Evolutionary conservation across 2,113 vertebrate species (phyloP).

Genomic region (Brachypodius melanocephalos): DNA sequence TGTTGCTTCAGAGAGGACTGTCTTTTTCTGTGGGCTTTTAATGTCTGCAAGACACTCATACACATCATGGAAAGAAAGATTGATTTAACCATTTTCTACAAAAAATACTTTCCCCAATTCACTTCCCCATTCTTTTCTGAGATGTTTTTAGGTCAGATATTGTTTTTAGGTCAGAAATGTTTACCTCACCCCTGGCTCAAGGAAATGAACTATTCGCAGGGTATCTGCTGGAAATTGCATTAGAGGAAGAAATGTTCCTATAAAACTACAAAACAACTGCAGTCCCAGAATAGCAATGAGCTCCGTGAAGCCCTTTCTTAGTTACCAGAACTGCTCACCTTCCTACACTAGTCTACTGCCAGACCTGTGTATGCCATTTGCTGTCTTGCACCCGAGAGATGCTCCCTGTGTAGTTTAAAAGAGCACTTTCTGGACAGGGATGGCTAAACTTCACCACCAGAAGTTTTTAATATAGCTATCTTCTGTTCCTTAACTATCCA

Average conservation of each 20-base stretch:
- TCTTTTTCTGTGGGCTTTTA: background rate
- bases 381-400: background rate
- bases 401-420: background rate
- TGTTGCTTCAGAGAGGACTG: background rate
- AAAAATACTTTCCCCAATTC: background rate
- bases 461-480: background rate
- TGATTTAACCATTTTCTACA: background rate
- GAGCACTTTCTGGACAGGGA: background rate
- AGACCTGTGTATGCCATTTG: background rate
- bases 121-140: background rate
- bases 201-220: background rate
- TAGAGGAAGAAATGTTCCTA: background rate
- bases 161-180: background rate
- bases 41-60: background rate
- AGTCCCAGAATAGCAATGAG: conserved; percentile 22
- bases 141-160: background rate
- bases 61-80: background rate
- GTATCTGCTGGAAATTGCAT: background rate
- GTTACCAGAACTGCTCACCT: background rate
- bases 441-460: background rate
- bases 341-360: background rate
- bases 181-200: background rate
- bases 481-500: background rate
- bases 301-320: background rate
- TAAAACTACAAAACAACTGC: conserved; percentile 1